Conservation (phyloP, 2,113 vertebrate genomes). For the Ciconia maguari region DNA sequence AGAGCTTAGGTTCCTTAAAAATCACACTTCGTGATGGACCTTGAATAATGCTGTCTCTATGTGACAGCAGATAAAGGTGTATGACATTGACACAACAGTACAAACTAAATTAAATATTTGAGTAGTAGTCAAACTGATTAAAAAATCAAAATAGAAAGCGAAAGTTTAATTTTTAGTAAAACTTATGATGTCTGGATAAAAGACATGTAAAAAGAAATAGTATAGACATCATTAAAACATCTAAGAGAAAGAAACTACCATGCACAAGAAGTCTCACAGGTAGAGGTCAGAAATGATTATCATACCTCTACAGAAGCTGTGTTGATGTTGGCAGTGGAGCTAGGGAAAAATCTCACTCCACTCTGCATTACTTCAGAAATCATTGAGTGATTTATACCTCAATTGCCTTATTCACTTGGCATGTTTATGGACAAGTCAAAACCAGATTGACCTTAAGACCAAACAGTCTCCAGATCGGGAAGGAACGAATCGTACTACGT, state of each 20-base stretch:
- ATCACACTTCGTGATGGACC: not conserved
- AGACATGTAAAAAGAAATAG: not conserved
- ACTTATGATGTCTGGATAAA: not conserved
- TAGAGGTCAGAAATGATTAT: not conserved
- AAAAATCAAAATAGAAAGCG: not conserved
- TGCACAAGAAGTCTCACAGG: not conserved
- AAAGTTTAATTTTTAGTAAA: not conserved
- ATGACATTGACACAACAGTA: not conserved
- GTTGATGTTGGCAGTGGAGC: not conserved
- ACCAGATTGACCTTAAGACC: not conserved
- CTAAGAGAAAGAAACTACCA: not conserved
- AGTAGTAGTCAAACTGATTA: not conserved
- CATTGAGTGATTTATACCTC: not conserved
- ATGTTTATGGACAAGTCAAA: not conserved
- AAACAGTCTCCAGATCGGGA: not conserved
- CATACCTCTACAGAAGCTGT: not conserved
- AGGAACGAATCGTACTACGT: rapidly evolving
- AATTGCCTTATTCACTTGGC: not conserved
- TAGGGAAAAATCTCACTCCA: not conserved
- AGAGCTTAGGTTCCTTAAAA: not conserved
- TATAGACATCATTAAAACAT: not conserved
- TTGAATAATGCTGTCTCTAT: not conserved
- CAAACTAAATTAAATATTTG: not conserved
- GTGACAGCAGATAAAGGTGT: not conserved
- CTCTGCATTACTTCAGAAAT: not conserved